Conservation (phyloP, 2,113 vertebrate species). For the Herpailurus yagouaroundi region DNA sequence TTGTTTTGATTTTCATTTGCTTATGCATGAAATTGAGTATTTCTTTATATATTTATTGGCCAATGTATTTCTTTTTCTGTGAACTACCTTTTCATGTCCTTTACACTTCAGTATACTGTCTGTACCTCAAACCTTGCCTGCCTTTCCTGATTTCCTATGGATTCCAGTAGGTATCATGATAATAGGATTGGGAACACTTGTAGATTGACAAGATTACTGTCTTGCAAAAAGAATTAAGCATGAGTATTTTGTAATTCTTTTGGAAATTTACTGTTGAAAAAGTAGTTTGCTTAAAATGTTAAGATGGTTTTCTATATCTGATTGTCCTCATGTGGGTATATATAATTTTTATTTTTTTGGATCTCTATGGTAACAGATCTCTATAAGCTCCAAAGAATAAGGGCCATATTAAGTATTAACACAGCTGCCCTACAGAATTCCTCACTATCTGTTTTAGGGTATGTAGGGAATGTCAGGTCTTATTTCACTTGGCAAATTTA, state of each 20-base stretch:
- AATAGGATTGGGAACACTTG: not conserved
- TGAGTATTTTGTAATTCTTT: slow-evolving; percentile 40
- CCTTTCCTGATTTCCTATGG: not conserved
- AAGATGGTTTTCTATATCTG: not conserved
- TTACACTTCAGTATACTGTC: not conserved
- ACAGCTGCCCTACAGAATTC: not conserved
- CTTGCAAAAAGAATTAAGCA: not conserved
- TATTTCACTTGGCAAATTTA: slow-evolving; percentile 25
- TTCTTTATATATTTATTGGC: not conserved
- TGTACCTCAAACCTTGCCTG: not conserved
- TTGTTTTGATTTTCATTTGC: slow-evolving; percentile 41
- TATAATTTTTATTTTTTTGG: slow-evolving; percentile 2
- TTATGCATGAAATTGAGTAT: not conserved
- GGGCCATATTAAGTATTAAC: not conserved
- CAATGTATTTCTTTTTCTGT: not conserved
- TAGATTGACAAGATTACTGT: not conserved
- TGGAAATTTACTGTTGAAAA: not conserved
- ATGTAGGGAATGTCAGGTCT: not conserved
- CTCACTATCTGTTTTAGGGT: not conserved
- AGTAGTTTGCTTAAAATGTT: slow-evolving; percentile 33
- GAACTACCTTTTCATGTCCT: not conserved
- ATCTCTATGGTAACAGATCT: not conserved
- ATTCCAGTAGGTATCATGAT: not conserved
- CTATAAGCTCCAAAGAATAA: not conserved
- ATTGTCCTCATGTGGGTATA: not conserved